Evolutionary conservation across 2,113 vertebrate genomes (phyloP).

Genomic region (Petrocephalus microphthalmus): DNA sequence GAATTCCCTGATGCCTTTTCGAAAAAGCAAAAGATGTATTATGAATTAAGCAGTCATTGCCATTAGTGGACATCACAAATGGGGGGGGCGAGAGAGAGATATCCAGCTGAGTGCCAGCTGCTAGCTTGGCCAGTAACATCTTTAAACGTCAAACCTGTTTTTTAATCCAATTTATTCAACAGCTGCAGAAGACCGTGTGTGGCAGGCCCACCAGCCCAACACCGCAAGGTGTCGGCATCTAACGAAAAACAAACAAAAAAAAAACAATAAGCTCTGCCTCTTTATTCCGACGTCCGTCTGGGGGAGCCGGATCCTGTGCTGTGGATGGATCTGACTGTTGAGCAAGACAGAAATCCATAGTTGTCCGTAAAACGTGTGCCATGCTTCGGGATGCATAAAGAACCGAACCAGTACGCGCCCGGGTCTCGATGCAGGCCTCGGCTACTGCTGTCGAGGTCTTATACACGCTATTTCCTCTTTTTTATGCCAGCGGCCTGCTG

Average conservation of each 20-base stretch:
- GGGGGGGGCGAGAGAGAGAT: neutral
- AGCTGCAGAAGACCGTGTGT: neutral
- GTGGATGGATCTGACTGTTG: neutral
- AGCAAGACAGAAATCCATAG: neutral
- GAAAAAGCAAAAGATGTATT: neutral
- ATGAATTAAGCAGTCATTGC: neutral
- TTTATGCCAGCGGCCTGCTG: neutral
- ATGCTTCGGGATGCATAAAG: neutral
- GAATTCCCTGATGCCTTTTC: neutral
- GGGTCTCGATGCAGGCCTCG: neutral
- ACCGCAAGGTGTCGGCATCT: neutral
- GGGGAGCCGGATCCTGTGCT: neutral
- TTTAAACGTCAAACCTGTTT: constrained; percentile 15
- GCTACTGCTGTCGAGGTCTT: neutral
- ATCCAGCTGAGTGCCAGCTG: constrained; percentile 10
- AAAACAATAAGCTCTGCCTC: neutral
- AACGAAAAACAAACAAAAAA: neutral
- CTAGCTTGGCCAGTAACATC: constrained; percentile 6
- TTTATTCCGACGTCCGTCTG: neutral
- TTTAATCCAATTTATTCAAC: constrained; percentile 10
- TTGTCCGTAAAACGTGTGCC: neutral
- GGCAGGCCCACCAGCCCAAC: neutral
- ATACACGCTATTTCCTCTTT: neutral
- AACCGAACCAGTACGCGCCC: neutral
- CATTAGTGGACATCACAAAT: neutral